These are phyloP conservation scores for Cosmia pyralina DNA, from an alignment of 2,888 invertebrate genomes.

Conservation along the genomic window DNA sequence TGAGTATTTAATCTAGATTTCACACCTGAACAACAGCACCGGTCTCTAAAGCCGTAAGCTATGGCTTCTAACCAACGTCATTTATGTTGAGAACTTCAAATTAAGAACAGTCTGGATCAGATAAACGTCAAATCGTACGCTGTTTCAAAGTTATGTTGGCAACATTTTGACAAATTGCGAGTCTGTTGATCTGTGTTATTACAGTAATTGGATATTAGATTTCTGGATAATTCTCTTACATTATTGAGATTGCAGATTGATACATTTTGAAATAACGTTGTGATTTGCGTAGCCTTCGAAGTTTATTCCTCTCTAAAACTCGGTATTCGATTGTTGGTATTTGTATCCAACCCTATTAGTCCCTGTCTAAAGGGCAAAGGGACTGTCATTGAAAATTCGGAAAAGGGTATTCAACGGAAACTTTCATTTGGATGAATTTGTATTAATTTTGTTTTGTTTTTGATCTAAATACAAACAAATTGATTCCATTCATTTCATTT, in stretches of 20 bases:
- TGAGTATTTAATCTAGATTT: slow-evolving; percentile 31
- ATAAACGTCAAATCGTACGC: slow-evolving; percentile 41
- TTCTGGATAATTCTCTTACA: slow-evolving; percentile 54
- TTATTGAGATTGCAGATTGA: slow-evolving; percentile 57
- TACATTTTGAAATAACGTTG: slow-evolving; percentile 56
- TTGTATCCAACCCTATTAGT: slow-evolving; percentile 30
- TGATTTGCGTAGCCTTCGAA: slow-evolving; percentile 58
- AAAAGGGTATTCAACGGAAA: slow-evolving; percentile 8
- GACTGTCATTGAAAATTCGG: slow-evolving; percentile 15
- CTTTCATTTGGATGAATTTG: slow-evolving; percentile 15
- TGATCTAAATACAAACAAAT: slow-evolving; percentile 1
- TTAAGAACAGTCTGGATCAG: slow-evolving; percentile 48
- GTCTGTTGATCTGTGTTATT: slow-evolving; percentile 53
- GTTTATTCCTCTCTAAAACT: slow-evolving; percentile 53
- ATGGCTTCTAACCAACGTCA: slow-evolving; percentile 22
- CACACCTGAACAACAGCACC: slow-evolving; percentile 24
- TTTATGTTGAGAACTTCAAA: slow-evolving; percentile 33
- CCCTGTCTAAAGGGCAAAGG: slow-evolving; percentile 15
- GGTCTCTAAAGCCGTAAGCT: slow-evolving; percentile 9
- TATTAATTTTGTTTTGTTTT: slow-evolving; percentile 12
- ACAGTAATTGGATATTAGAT: slow-evolving; percentile 65
- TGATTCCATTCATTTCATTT: background rate
- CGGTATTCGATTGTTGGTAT: slow-evolving; percentile 26
- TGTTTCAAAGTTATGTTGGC: slow-evolving; percentile 22
- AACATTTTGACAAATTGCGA: slow-evolving; percentile 56